Conservation (phyloP, 2,797 vertebrate genomes). For the Capromys pilorides region DNA sequence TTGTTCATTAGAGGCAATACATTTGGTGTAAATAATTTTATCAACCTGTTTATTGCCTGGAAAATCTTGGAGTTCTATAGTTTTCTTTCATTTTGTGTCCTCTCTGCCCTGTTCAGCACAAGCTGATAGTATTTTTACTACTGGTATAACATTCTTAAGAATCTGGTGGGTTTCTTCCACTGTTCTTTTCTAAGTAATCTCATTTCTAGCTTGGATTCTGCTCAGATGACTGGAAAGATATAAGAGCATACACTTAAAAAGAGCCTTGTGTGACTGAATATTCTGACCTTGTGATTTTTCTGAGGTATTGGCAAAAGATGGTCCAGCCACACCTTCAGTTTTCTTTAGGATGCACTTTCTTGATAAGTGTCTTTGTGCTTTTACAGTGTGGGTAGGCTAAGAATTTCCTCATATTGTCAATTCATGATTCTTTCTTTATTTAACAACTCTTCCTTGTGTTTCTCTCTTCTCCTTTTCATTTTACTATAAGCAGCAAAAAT, state of each 20-base stretch:
- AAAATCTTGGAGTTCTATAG: background rate
- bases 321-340: background rate
- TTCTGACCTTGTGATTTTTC: constrained; percentile 19
- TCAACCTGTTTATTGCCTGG: background rate
- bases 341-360: background rate
- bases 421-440: background rate
- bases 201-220: background rate
- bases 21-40: background rate
- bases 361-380: constrained; percentile 22
- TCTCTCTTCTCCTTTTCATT: background rate
- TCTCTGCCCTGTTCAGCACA: background rate
- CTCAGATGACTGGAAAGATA: background rate
- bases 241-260: background rate
- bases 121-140: background rate
- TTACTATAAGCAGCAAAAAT: background rate
- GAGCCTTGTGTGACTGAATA: constrained; percentile 7
- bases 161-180: background rate
- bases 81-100: background rate
- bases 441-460: background rate
- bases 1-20: background rate
- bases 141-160: background rate
- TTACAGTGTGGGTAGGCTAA: background rate
- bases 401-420: background rate
- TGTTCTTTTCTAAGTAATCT: background rate
- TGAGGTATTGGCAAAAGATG: constrained; percentile 17